Evolutionary conservation across 2,888 invertebrate species (phyloP), one percentile per base, ranked within the genome.

Genomic region (Caprella mutica): DNA sequence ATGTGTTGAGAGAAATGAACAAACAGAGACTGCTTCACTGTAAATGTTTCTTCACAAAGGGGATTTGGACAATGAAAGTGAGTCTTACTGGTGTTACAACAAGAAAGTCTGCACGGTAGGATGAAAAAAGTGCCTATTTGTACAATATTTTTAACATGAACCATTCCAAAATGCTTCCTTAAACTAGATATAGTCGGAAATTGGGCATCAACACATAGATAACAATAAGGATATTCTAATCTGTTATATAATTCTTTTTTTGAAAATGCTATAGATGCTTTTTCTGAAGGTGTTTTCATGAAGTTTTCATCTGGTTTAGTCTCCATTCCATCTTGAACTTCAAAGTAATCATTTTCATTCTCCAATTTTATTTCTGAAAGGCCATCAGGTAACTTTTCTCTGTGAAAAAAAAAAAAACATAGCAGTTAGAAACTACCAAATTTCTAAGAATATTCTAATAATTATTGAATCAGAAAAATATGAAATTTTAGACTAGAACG

Each of bases 11-110:
- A 1, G 5, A 19, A 33, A 33, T 9, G 14, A 33, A 9, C 9
- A 14, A 33, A 33, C 33, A 33, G 8, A 33, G 14, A 30, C 19
- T 48, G 48, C 30, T 48, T 48, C 4, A 21, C 48, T 21, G 29
- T 48, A 12, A 48, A 27, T 1, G 48, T 48, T 17, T 19, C 48
- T 14, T 27, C 29, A 48, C 48, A 48, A n/a, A 21, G 19, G 8
- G 48, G 48, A 29, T 48, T 30, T 2, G 48, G 48, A 48, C 48
- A 48, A 30, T 48, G 48, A 30, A 30, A 48, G 30, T 48, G 48
- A 29, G 48, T n/a, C 5, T 21, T n/a, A 24, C 21, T 29, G 5
- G 48, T 30, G 8, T 27, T 9, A 2, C 19, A 30, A 5, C 48
- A 48, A 19, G 27, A 30, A 6, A 48, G 48, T 24, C 30, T 48